A percentile compares a stretch with the other conserved stretches of the same genome.
phyloP scores from a whole-genome alignment of 1,140 invertebrate species.

The Charaxes varanes region DNA sequence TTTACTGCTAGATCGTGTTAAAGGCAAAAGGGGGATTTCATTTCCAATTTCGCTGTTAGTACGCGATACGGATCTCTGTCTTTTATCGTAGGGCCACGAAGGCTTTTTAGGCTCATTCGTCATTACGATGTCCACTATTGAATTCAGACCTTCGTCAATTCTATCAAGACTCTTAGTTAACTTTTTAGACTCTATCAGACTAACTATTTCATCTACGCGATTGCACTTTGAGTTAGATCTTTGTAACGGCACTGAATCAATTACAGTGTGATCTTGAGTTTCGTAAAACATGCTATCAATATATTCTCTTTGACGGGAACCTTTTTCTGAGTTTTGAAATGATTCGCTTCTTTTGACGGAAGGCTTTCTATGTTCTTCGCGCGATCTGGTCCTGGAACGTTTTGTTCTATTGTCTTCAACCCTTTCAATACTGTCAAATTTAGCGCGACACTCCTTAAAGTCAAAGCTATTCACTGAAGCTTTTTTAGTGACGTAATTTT shows the following conservation, averaged over 20 bases:
- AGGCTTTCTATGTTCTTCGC: conserved; percentile 49
- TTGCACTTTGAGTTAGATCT: conserved; percentile 68
- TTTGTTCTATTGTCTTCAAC: conserved; percentile 58
- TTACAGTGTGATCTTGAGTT: conserved; percentile 29
- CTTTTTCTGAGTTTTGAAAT: conserved; percentile 66
- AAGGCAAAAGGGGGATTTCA: conserved; percentile 50
- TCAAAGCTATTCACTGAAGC: conserved; percentile 46
- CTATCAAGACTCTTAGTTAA: conserved; percentile 85
- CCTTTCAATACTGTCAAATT: conserved; percentile 73
- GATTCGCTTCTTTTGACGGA: conserved; percentile 72
- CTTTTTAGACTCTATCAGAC: conserved; percentile 72
- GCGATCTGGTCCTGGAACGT: conserved; percentile 47
- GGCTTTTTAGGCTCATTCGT: conserved; percentile 70
- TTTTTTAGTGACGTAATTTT: conserved; percentile 54
- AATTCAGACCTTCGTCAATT: conserved; percentile 83
- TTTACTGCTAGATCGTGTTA: conserved; percentile 49
- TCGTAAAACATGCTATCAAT: conserved; percentile 67
- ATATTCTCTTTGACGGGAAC: conserved; percentile 62
- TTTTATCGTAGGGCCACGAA: conserved; percentile 64
- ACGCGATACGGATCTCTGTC: conserved; percentile 63
- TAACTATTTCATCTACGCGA: conserved; percentile 71
- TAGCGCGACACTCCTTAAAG: conserved; percentile 67
- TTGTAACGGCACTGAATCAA: conserved; percentile 47
- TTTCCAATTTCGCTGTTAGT: conserved; percentile 64
- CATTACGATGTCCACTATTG: conserved; percentile 82